Percentiles rank a stretch among this genome's conserved stretches.
phyloP scores from a whole-genome alignment of 2,113 vertebrate genomes.

The Opisthocomus hoazin region DNA sequence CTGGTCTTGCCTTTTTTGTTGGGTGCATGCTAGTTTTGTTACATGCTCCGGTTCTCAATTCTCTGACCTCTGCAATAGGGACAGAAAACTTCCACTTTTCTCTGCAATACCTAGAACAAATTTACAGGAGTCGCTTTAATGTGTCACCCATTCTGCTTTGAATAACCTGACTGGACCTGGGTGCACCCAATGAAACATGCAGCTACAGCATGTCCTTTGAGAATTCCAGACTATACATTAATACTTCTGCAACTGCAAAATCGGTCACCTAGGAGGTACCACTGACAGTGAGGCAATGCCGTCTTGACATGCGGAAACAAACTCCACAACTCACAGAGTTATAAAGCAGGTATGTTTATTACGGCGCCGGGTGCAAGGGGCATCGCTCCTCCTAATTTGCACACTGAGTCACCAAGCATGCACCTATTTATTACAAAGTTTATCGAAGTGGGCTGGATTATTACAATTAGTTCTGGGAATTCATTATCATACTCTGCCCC shows the following conservation, averaged over 20 bases:
- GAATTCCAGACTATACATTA: background rate
- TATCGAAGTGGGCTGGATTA: too few relatives aligned
- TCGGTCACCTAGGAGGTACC: background rate
- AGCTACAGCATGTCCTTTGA: background rate
- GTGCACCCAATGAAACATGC: rapidly evolving
- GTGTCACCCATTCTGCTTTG: background rate
- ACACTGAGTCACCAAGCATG: too few relatives aligned
- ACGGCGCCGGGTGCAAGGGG: too few relatives aligned
- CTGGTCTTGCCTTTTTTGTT: background rate
- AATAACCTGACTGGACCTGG: background rate
- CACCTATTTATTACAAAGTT: too few relatives aligned
- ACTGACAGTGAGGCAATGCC: background rate
- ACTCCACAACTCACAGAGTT: too few relatives aligned
- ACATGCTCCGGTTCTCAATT: background rate
- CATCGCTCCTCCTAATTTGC: too few relatives aligned
- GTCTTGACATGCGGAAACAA: too few relatives aligned
- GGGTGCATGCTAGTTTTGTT: background rate
- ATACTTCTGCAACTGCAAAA: background rate
- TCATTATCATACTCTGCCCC: too few relatives aligned
- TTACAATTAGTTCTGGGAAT: too few relatives aligned
- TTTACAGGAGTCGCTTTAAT: background rate
- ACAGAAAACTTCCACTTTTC: background rate
- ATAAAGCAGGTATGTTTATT: too few relatives aligned
- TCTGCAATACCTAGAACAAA: background rate
- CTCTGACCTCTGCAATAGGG: background rate